Evolutionary conservation across 2,888 invertebrate genomes (phyloP), one percentile per base, ranked within the genome.

Genomic region (Cremastinae sp.): DNA sequence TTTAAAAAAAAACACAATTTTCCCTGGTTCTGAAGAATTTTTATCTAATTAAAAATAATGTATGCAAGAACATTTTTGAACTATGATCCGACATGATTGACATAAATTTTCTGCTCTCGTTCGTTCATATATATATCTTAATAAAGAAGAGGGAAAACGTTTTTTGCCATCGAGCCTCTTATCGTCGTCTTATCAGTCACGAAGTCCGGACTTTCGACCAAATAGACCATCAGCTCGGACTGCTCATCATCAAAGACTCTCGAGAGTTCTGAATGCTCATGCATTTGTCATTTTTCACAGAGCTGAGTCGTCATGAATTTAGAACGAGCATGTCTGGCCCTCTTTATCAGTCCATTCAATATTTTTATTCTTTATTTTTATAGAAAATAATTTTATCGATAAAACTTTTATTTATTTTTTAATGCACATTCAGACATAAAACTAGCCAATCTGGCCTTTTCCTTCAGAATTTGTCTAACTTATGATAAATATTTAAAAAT

Each of bases 171-270:
- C 5, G 28, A 28, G 28, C 2, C 28, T 18, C 8, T 22, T 43
- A 43, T 65, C 53, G 28, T 16, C 3, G 1, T 28, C 16, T 69
- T 69, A 61, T 61, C 69, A n/a, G 28, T 43, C 4, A 61, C 34
- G 16, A 12, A 9, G 36, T 38, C n/a, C 53, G 65, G 49, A 65
- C 59, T 73, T 53, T 58, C 51, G 36, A 53, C 65, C 12, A 72
- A 66, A 59, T 41, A 51, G 41, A 22, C 38, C 12, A 41, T 56
- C 71, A 9, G 1, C 9, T 5, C 7, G 8, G 20, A 12, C 8
- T 14, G 7, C 9, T 28, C 7, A 61, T 51, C 22, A 41, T n/a
- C 12, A 69, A 12, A 72, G 5, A 70, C n/a, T 28, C 49, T 7
- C 9, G 14, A n/a, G 14, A 22, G 14, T 49, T 9, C 4, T 9